Percentiles rank a stretch among this genome's conserved stretches.
Conservation (phyloP, 2,888 invertebrate species). For the Hartigia nigra region DNA sequence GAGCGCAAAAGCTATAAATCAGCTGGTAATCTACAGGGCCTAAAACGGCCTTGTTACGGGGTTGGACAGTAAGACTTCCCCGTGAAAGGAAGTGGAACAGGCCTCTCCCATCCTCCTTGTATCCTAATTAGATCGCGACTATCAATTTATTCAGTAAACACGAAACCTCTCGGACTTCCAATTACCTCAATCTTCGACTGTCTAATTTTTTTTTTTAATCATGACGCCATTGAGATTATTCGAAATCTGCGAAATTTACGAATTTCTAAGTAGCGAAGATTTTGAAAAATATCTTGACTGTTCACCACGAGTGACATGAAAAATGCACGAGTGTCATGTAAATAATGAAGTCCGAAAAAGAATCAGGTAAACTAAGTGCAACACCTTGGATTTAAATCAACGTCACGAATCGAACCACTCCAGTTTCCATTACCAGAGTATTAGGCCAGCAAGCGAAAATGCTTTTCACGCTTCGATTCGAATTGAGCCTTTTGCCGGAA, state of each 20-base stretch:
- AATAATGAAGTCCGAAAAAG: background rate
- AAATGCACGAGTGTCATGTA: background rate
- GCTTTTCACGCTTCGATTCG: background rate
- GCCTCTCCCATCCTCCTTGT: slow-evolving; percentile 8
- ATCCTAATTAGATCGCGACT: slow-evolving; percentile 22
- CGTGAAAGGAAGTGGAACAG: background rate
- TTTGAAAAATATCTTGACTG: background rate
- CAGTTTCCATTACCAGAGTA: background rate
- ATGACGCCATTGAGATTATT: background rate
- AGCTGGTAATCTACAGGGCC: slow-evolving; percentile 17
- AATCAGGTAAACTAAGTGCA: background rate
- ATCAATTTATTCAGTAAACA: slow-evolving; percentile 18
- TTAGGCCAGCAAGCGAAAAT: background rate
- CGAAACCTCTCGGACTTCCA: background rate
- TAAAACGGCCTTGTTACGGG: slow-evolving; percentile 11
- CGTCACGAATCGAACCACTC: background rate
- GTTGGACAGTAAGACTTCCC: background rate
- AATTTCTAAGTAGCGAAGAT: background rate
- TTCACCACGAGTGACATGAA: background rate
- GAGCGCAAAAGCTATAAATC: slow-evolving; percentile 14
- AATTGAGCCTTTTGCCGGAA: background rate
- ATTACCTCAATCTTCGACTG: background rate
- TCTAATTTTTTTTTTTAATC: background rate
- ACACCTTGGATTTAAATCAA: background rate
- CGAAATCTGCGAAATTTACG: background rate